Conservation (phyloP, 1,140 invertebrate genomes). For the Calycopis cecrops region DNA sequence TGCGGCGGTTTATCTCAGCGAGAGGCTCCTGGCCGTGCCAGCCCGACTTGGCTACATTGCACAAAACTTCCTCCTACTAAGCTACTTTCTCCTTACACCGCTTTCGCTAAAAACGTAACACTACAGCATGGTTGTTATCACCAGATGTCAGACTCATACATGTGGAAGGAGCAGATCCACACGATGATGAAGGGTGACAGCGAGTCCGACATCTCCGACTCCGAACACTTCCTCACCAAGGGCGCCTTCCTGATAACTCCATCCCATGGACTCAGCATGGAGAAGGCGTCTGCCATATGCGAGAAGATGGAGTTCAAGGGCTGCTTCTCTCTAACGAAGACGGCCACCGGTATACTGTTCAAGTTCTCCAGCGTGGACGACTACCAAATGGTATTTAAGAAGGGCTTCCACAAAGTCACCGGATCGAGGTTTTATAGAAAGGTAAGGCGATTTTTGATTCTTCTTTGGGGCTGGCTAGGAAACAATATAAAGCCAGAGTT, state of each 20-base stretch:
- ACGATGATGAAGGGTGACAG: constrained; percentile 76
- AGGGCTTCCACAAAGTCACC: constrained; percentile 90
- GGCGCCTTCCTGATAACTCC: constrained; percentile 89
- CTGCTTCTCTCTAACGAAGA: constrained; percentile 88
- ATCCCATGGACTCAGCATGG: constrained; percentile 87
- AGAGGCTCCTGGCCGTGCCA: too few relatives aligned
- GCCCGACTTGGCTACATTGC: too few relatives aligned
- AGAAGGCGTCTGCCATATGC: constrained; percentile 88
- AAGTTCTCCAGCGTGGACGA: constrained; percentile 90
- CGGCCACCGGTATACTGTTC: constrained; percentile 90
- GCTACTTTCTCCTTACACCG: too few relatives aligned
- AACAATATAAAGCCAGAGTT: too few relatives aligned
- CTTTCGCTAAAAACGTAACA: neutral
- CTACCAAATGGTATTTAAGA: constrained; percentile 89
- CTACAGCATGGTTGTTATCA: neutral
- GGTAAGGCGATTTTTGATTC: constrained; percentile 64
- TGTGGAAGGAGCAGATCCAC: constrained; percentile 74
- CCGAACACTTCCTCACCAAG: constrained; percentile 80
- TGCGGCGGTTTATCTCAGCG: too few relatives aligned
- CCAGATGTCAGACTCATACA: constrained; percentile 68
- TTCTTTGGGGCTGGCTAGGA: too few relatives aligned
- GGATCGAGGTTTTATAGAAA: constrained; percentile 86
- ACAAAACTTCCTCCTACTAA: too few relatives aligned
- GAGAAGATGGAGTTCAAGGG: constrained; percentile 91
- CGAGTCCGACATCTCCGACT: constrained; percentile 80